Percentiles rank a stretch among this genome's conserved stretches.
These are phyloP conservation scores for Gobio occitaniae DNA, from an alignment of 2,797 vertebrate genomes.

Conservation along the genomic window DNA sequence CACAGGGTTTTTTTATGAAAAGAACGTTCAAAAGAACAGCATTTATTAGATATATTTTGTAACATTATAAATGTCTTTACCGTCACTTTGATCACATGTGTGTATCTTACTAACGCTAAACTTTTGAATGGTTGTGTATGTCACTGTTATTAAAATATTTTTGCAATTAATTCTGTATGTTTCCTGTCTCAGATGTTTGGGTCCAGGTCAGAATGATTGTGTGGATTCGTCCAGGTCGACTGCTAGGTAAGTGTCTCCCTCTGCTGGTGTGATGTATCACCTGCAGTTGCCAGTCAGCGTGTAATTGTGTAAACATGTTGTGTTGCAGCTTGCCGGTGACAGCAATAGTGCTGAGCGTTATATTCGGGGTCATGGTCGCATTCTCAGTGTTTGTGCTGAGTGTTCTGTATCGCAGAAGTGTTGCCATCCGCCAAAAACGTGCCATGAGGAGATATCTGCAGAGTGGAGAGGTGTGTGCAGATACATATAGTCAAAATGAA, in stretches of 20 bases:
- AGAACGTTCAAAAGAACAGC: not conserved
- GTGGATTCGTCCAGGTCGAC: slow-evolving; percentile 61
- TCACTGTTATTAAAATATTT: not conserved
- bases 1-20: not conserved
- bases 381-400: slow-evolving; percentile 79
- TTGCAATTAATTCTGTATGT: slow-evolving; percentile 40
- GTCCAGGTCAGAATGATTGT: slow-evolving; percentile 77
- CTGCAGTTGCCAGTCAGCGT: not conserved
- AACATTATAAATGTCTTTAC: not conserved
- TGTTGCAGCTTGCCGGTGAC: slow-evolving; percentile 74
- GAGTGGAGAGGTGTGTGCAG: slow-evolving; percentile 82
- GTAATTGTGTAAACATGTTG: not conserved
- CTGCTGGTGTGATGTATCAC: slow-evolving; percentile 37
- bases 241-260: slow-evolving; percentile 72
- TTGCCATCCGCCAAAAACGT: slow-evolving; percentile 90
- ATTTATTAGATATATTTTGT: not conserved
- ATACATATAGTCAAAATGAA: slow-evolving; percentile 81
- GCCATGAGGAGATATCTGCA: slow-evolving; percentile 94
- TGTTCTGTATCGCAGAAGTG: slow-evolving; percentile 87
- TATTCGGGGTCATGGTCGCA: slow-evolving; percentile 75
- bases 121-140: not conserved
- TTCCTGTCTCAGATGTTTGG: slow-evolving; percentile 73
- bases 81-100: no score
- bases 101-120: no score
- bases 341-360: slow-evolving; percentile 81